Conservation (phyloP, 2,888 invertebrate genomes). For the Cancer borealis region DNA sequence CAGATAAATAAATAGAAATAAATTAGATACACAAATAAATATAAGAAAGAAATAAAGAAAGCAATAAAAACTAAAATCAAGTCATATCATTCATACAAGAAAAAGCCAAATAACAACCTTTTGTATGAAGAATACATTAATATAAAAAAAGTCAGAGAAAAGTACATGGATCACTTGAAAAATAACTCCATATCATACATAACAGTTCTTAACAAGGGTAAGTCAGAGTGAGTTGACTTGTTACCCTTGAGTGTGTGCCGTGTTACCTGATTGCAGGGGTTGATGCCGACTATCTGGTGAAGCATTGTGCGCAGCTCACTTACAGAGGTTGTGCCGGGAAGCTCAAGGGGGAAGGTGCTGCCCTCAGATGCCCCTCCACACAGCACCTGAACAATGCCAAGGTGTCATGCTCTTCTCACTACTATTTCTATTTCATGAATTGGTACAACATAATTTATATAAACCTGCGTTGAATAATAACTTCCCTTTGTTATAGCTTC, state of each 20-base stretch:
- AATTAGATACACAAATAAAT: background rate
- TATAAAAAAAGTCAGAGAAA: background rate
- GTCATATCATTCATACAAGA: background rate
- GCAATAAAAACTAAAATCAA: background rate
- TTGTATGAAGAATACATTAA: background rate
- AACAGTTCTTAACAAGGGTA: background rate
- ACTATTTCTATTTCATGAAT: background rate
- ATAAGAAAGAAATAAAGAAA: background rate
- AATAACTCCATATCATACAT: background rate
- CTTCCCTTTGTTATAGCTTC: too few species aligned
- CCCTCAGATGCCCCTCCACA: conserved; percentile 71
- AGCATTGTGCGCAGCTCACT: conserved; percentile 75
- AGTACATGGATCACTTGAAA: background rate
- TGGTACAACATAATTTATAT: background rate
- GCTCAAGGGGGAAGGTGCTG: conserved; percentile 74
- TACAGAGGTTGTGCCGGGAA: conserved; percentile 70
- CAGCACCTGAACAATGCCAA: conserved; percentile 57
- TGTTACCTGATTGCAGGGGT: conserved; percentile 75
- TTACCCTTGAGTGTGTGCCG: background rate
- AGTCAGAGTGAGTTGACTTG: background rate
- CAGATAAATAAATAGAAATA: background rate
- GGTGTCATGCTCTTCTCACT: background rate
- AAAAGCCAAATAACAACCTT: background rate
- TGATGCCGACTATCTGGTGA: conserved; percentile 75
- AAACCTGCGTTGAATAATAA: background rate